phyloP scores from a whole-genome alignment of 1,140 invertebrate genomes.

The Eulimnadia texana region DNA sequence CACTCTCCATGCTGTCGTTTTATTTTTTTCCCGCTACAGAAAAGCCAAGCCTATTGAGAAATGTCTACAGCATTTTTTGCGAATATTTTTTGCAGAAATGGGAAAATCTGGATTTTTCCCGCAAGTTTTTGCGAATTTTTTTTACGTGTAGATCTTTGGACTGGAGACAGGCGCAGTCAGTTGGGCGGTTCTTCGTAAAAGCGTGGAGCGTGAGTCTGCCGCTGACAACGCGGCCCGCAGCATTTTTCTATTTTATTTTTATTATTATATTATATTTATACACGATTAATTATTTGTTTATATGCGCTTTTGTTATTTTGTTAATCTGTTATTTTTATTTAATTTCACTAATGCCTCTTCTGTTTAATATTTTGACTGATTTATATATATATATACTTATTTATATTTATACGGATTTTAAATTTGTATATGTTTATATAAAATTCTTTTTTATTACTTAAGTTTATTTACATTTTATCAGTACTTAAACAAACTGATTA shows the following conservation, averaged over 20 bases:
- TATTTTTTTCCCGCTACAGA: background rate
- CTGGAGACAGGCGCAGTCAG: background rate
- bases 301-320: background rate
- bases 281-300: no score
- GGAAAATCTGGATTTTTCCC: no score
- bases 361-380: background rate
- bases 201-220: slow-evolving; percentile 2
- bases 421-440: no score
- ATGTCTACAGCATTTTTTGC: no score
- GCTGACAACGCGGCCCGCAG: background rate
- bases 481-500: background rate
- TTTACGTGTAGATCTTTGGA: background rate
- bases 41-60: background rate
- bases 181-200: slow-evolving; percentile 1
- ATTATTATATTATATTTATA: no score
- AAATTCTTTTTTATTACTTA: no score
- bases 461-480: no score
- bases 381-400: no score
- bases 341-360: background rate
- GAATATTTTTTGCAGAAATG: no score
- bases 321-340: background rate
- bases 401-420: no score
- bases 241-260: background rate
- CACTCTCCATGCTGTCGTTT: background rate
- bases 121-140: no score